These are phyloP conservation scores for Petrolisthes cinctipes DNA, from an alignment of 2,888 invertebrate species.

Conservation along the genomic window DNA sequence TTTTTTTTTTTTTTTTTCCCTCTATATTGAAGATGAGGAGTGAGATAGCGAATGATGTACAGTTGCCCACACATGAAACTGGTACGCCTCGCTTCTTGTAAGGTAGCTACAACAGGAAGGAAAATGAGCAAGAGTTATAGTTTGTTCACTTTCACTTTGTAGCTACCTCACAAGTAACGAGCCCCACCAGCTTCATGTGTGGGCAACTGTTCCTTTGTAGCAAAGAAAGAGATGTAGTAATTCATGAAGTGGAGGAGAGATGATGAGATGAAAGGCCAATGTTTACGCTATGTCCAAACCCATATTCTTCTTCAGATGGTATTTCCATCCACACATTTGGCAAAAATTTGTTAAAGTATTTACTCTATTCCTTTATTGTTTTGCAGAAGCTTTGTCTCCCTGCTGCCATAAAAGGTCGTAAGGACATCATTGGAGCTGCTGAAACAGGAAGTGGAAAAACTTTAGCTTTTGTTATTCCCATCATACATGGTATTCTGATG, in stretches of 20 bases:
- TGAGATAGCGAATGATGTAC: neutral
- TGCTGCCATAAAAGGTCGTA: conserved; percentile 85
- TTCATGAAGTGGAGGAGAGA: no score
- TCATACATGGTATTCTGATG: conserved; percentile 86
- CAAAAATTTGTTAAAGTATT: neutral
- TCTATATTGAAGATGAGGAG: neutral
- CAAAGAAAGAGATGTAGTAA: no score
- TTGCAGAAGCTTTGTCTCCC: conserved; percentile 78
- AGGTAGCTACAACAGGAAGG: no score
- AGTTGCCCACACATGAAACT: no score
- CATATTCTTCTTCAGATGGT: no score
- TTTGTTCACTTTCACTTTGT: neutral
- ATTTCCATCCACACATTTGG: no score
- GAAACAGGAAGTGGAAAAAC: conserved; percentile 99
- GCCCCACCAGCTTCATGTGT: no score
- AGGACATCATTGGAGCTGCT: conserved; percentile 97
- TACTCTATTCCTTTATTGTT: neutral
- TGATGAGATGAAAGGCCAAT: no score
- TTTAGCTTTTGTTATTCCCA: conserved; percentile 95
- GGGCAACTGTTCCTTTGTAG: no score
- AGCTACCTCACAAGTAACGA: neutral
- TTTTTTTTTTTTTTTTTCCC: no score
- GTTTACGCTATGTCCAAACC: no score
- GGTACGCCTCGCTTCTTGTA: no score
- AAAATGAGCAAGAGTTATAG: neutral